Percentiles rank a stretch among this genome's conserved stretches.
These are phyloP conservation scores for Nebria salina DNA, from an alignment of 2,888 invertebrate genomes.

Conservation along the genomic window DNA sequence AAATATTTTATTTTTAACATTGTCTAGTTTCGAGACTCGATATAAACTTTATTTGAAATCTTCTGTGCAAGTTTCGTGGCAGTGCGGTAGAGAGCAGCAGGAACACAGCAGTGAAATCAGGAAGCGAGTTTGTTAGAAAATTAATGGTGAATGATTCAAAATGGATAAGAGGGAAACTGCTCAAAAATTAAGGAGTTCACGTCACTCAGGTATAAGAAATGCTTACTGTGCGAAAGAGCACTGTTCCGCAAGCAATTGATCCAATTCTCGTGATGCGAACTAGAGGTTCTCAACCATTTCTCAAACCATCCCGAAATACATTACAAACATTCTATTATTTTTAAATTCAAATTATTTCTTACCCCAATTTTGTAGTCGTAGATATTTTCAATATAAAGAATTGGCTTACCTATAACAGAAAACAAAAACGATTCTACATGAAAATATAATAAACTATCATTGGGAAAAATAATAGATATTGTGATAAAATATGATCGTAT, in stretches of 20 bases:
- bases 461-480: too few species aligned
- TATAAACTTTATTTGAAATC: neutral
- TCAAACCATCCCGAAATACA: neutral
- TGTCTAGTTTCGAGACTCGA: too few species aligned
- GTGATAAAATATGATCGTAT: too few species aligned
- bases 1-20: too few species aligned
- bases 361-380: too few species aligned
- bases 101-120: neutral
- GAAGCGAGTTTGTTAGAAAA: neutral
- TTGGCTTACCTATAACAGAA: too few species aligned
- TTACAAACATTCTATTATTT: neutral
- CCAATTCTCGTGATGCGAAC: conserved; percentile 5
- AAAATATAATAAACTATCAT: too few species aligned
- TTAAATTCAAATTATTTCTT: neutral
- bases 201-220: conserved; percentile 30
- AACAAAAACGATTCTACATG: too few species aligned
- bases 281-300: neutral
- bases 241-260: conserved; percentile 17
- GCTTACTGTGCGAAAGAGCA: conserved; percentile 9
- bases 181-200: conserved; percentile 17
- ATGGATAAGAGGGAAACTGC: conserved; percentile 2
- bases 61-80: neutral
- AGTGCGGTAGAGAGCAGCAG: neutral
- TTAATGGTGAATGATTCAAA: neutral
- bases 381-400: too few species aligned